Base-by-base conservation (phyloP, 1,140 invertebrate genomes). In the Drosophila setifemur region DNA sequence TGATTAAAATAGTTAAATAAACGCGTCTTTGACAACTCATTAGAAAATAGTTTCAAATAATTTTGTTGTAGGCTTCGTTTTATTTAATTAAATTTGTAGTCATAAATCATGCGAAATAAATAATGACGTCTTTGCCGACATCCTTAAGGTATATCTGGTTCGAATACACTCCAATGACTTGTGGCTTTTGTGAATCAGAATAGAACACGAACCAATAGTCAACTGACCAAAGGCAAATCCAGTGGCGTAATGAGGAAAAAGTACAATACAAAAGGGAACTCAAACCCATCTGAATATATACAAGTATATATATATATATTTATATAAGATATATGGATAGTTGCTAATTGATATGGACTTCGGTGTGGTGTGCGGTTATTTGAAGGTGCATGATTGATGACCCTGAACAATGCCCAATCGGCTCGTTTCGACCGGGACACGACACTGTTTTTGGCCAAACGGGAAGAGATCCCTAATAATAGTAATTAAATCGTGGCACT, bases 401-500 rank as follows among this genome's bases (percentile, higher is more conserved):
- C 29, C 55, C 57, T 33, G 50, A 28, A 26, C 25, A 37, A 37
- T 29, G 57, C 9, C 54, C 40, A 47, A 71, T 45, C 48, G 54
- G 2, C 45, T 29, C 14, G 6, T 12, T 6, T 48, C 33, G 31
- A 26, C 14, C 14, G 18, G 29, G 3, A 60, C 67, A 60, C 53
- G 44, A 48, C 29, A 49, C 48, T 57, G 37, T 54, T 63, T 53
- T 50, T 55, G 49, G 25, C 35, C 53, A 35, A 3, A 16, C 25
- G 33, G 16, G 37, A 48, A 53, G 29, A 25, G 14, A 61, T 26
- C 23, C 33, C 61, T 74, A 79, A 86, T 67, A 75, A 63, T 79
- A 55, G 73, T 79, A 72, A 86, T 85, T 79, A 85, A 86, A 67
- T 55, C 52, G 19, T 43, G 42, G 63, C 43, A 68, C 53, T 52